Evolutionary conservation across 2,113 vertebrate genomes (phyloP), one percentile per base, ranked within the genome.

Genomic region (Alectura lathami): DNA sequence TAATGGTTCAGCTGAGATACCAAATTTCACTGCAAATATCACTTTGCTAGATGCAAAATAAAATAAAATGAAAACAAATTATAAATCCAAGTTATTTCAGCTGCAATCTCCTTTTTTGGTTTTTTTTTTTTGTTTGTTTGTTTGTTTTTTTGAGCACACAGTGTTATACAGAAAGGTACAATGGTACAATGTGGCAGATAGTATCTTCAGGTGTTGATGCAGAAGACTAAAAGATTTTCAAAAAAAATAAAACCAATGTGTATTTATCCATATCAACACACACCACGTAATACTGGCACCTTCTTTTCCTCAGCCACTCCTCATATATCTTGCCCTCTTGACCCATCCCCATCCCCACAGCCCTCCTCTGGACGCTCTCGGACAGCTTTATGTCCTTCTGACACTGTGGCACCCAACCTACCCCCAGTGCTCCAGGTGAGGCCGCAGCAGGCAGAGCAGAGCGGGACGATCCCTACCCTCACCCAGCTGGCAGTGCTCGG

Each of bases 1-100:
- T 42, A 94, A 92, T 81, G 62, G 50, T 62, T 94, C 92, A 93
- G 64, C 56, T 94, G 89, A 94, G 89, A 93, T 89, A 74, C 38
- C 43, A 53, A 36, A 91, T 84, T 91, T 91, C 66, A 53, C 60
- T 88, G 79, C 81, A 92, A 94, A 81, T 56, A 85, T 32, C 45
- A 73, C 67, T 84, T 83, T 81, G 36, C 57, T 72, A 73, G 70
- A 59, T 5, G 20, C 70, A 38, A 89, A 95, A 75, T 88, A 93
- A 83, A 92, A 76, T n/a, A 74, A 91, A 89, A 83, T 57, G 2
- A 54, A 81, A 91, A 69, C 29, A 88, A 75, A 66, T 77, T 67
- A 84, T 69, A 76, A 85, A 62, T 70, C 4, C 64, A 60, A 74
- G n/a, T 60, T 56, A 29, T 69, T 83, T 67, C 34, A 66, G 53